Conservation (phyloP, 2,888 invertebrate species). For the Microchrysa polita region DNA sequence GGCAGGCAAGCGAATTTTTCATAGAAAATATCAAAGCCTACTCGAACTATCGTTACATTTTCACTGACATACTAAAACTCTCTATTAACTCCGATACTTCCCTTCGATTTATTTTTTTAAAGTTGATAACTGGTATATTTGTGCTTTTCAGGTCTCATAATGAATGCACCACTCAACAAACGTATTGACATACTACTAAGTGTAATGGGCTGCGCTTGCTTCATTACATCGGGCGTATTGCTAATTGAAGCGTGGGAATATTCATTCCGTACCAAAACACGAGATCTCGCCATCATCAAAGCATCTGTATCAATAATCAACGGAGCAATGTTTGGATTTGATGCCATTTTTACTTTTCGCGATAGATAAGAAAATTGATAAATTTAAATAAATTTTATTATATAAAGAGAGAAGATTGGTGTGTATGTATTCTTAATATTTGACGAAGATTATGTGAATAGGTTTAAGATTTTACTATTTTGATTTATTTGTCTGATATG, state of each 20-base stretch:
- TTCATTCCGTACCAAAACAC: conserved; percentile 62
- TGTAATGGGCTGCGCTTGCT: conserved; percentile 75
- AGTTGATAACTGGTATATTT: too few relatives aligned
- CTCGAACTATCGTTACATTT: too few relatives aligned
- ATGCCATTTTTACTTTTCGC: conserved; percentile 80
- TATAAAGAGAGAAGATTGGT: too few relatives aligned
- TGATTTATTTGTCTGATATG: too few relatives aligned
- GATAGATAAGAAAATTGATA: conserved; percentile 60
- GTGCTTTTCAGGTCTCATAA: conserved; percentile 71
- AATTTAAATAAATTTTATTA: not conserved
- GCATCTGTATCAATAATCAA: conserved; percentile 79
- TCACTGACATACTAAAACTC: too few relatives aligned
- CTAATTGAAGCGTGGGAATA: conserved; percentile 73
- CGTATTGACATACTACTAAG: conserved; percentile 83
- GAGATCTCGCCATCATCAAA: conserved; percentile 75
- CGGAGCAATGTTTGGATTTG: conserved; percentile 76
- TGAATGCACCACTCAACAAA: conserved; percentile 78
- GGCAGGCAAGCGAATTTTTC: too few relatives aligned
- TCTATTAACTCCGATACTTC: too few relatives aligned
- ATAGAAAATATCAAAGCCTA: too few relatives aligned
- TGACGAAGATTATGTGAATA: too few relatives aligned
- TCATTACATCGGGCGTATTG: conserved; percentile 77
- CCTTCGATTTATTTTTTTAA: too few relatives aligned
- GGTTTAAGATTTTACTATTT: too few relatives aligned
- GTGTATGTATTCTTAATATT: too few relatives aligned